These are phyloP conservation scores for Littorina saxatilis DNA, from an alignment of 1,140 invertebrate genomes.

Conservation along the genomic window DNA sequence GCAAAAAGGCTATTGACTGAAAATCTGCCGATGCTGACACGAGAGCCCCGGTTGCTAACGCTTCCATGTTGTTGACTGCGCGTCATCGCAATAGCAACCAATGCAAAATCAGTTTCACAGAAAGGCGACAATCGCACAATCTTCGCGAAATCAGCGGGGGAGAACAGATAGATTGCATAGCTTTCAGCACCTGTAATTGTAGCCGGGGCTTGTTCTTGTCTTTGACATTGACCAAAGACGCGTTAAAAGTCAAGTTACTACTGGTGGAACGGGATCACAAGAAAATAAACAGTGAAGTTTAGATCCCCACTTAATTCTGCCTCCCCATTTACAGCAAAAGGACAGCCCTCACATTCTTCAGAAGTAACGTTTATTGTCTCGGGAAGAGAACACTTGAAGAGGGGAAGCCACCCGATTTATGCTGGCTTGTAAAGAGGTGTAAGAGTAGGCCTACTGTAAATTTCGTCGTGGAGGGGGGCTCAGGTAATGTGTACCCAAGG, in stretches of 20 bases:
- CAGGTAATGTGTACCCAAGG: neutral
- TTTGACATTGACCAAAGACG: neutral
- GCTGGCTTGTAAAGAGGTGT: neutral
- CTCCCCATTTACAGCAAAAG: neutral
- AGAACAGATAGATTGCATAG: too few species aligned
- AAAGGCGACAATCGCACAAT: neutral
- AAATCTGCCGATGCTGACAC: neutral
- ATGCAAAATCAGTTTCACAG: slow-evolving; percentile 12
- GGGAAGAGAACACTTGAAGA: neutral
- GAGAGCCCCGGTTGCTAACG: slow-evolving; percentile 4
- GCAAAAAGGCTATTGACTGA: neutral
- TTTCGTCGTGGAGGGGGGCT: neutral
- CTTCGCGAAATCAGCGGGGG: too few species aligned
- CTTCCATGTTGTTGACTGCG: slow-evolving; percentile 35
- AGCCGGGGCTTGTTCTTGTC: too few species aligned
- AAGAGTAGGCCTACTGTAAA: neutral
- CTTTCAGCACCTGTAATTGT: too few species aligned
- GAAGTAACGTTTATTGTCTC: neutral
- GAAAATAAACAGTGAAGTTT: too few species aligned
- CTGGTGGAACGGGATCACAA: too few species aligned
- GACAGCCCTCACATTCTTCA: neutral
- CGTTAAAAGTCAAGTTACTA: neutral
- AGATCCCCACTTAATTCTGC: too few species aligned
- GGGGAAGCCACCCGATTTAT: neutral
- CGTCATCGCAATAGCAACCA: slow-evolving; percentile 36